A percentile compares a stretch with the other conserved stretches of the same genome.
phyloP scores from a whole-genome alignment of 2,888 invertebrate genomes.

The Adineta ricciae region DNA sequence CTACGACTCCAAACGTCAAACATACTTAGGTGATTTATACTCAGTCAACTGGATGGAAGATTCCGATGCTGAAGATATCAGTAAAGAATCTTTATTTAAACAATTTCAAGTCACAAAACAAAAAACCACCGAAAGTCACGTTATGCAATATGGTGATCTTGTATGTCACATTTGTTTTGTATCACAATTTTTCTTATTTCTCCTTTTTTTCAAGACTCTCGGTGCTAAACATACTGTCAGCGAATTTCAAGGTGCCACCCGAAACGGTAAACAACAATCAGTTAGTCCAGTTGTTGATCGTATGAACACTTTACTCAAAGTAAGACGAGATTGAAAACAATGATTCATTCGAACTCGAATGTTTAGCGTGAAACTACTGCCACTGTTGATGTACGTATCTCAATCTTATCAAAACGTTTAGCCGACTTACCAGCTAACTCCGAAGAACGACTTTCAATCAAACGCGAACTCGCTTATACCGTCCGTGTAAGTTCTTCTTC shows the following conservation, averaged over 20 bases:
- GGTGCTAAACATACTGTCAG: constrained; percentile 15
- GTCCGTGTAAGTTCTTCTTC: background rate
- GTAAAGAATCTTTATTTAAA: constrained; percentile 23
- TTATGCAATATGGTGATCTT: constrained; percentile 55
- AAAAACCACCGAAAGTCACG: constrained; percentile 56
- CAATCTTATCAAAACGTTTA: constrained; percentile 30
- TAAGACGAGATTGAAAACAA: background rate
- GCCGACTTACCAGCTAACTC: background rate
- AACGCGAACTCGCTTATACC: background rate
- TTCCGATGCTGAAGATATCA: constrained; percentile 46
- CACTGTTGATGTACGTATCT: constrained; percentile 33
- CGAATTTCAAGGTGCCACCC: constrained; percentile 31
- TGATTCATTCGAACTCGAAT: background rate
- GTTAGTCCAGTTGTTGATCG: background rate
- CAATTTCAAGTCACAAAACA: constrained; percentile 50
- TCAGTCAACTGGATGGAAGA: constrained; percentile 60
- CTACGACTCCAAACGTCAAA: constrained; percentile 51
- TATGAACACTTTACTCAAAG: constrained; percentile 22
- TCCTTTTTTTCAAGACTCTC: background rate
- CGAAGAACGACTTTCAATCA: background rate
- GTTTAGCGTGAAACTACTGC: constrained; percentile 33
- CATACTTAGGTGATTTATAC: constrained; percentile 58
- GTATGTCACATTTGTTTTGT: constrained; percentile 36
- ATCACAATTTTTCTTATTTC: too few species aligned
- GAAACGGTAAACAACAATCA: background rate